phyloP scores from a whole-genome alignment of 1,140 invertebrate genomes.

The Dolichoris vasculosae region DNA sequence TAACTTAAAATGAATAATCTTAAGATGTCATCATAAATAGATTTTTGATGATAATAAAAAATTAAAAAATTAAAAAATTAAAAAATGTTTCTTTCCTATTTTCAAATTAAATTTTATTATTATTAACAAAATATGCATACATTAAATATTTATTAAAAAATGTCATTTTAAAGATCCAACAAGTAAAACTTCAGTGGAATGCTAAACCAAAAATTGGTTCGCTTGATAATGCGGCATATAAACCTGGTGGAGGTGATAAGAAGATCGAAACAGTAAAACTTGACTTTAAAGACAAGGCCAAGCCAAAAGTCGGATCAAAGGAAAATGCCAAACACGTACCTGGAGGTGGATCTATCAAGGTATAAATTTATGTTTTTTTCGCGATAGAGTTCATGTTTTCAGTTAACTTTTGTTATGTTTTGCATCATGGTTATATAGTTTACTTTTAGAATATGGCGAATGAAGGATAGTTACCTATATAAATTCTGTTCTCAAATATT shows the following conservation, averaged over 20 bases:
- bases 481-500: not conserved
- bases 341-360: slow-evolving; percentile 93
- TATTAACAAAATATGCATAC: not conserved
- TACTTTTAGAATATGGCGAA: not conserved
- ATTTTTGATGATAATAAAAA: no score
- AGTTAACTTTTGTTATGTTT: slow-evolving; percentile 19
- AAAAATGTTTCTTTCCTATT: not conserved
- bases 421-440: slow-evolving; percentile 49
- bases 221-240: slow-evolving; percentile 93
- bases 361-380: slow-evolving; percentile 72
- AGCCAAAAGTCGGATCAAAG: slow-evolving; percentile 93
- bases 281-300: slow-evolving; percentile 93
- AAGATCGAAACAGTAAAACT: slow-evolving; percentile 93
- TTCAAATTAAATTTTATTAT: not conserved
- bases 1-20: no score
- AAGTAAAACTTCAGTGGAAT: slow-evolving; percentile 93
- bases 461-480: not conserved
- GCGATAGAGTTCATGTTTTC: slow-evolving; percentile 39
- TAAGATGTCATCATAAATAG: no score
- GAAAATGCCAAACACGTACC: slow-evolving; percentile 92
- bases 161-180: slow-evolving; percentile 79
- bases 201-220: slow-evolving; percentile 95
- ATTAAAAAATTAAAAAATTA: no score
- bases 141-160: not conserved
- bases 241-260: slow-evolving; percentile 93